These are phyloP conservation scores for Dugesia japonica DNA, from an alignment of 2,888 invertebrate species.

Conservation along the genomic window DNA sequence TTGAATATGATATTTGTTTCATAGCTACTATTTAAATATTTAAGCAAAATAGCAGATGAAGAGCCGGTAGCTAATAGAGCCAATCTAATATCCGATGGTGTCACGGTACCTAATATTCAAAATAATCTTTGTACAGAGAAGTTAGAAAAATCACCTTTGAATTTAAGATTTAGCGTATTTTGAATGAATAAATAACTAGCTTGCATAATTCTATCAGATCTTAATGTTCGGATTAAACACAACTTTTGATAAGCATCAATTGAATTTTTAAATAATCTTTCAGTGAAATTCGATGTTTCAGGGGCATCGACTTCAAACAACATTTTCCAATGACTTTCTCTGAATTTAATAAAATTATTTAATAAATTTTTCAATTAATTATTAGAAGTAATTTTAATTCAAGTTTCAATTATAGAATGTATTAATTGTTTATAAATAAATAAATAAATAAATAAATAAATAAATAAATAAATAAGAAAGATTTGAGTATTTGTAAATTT, in stretches of 20 bases:
- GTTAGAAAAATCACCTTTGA: slow-evolving; percentile 41
- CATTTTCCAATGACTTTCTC: slow-evolving; percentile 47
- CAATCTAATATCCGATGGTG: not conserved
- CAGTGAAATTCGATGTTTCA: slow-evolving; percentile 42
- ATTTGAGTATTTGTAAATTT: too few species aligned
- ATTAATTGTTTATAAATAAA: not conserved
- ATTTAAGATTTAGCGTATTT: slow-evolving; percentile 38
- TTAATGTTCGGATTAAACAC: slow-evolving; percentile 44
- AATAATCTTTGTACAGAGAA: slow-evolving; percentile 43
- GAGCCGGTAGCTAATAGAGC: not conserved
- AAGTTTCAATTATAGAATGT: not conserved
- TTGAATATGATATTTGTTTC: not conserved
- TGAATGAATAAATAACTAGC: slow-evolving; percentile 42
- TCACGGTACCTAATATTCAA: not conserved
- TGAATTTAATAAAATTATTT: not conserved
- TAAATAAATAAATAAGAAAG: too few species aligned
- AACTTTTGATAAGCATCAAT: slow-evolving; percentile 44
- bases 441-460: not conserved
- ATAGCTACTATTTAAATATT: not conserved
- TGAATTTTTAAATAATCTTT: slow-evolving; percentile 43
- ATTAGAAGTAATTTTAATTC: not conserved
- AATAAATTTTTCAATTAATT: not conserved
- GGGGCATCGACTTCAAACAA: slow-evolving; percentile 45
- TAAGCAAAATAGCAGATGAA: not conserved
- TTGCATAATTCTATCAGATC: slow-evolving; percentile 45